These are phyloP conservation scores for Atopsyche davidsoni DNA, from an alignment of 1,140 invertebrate species.

Conservation along the genomic window DNA sequence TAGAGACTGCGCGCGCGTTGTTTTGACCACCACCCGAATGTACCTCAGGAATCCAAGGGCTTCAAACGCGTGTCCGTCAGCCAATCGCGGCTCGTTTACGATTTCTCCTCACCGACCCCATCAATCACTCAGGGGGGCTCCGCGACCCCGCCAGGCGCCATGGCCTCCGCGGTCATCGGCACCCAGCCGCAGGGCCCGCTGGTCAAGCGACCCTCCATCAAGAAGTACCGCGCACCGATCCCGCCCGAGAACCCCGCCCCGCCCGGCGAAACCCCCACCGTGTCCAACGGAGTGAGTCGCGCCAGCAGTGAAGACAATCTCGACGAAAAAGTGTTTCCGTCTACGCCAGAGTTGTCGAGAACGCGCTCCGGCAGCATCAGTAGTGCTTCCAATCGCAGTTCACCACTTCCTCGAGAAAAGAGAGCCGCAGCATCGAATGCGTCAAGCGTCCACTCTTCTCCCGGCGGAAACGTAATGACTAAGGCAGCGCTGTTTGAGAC, in stretches of 20 bases:
- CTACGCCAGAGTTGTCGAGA: background rate
- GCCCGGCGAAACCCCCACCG: slow-evolving; percentile 1
- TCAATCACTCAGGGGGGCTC: slow-evolving; percentile 42
- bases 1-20: no score
- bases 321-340: slow-evolving; percentile 35
- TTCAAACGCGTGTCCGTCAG: slow-evolving; percentile 44
- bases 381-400: slow-evolving; percentile 33
- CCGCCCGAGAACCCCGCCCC: slow-evolving; percentile 9
- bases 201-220: slow-evolving; percentile 43
- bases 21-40: slow-evolving; percentile 15
- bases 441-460: slow-evolving; percentile 35
- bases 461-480: slow-evolving; percentile 45
- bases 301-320: slow-evolving; percentile 42
- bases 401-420: slow-evolving; percentile 34
- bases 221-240: slow-evolving; percentile 39
- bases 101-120: slow-evolving; percentile 43
- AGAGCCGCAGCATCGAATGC: slow-evolving; percentile 34
- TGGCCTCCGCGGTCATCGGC: slow-evolving; percentile 40
- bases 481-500: slow-evolving; percentile 64
- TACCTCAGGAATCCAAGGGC: slow-evolving; percentile 42
- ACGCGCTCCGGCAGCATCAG: slow-evolving; percentile 20
- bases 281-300: slow-evolving; percentile 5
- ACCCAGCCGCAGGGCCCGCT: slow-evolving; percentile 31
- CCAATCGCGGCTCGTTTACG: slow-evolving; percentile 49
- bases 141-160: slow-evolving; percentile 43